These are phyloP conservation scores for Hypselothyrea guttata DNA, from an alignment of 2,888 invertebrate species.

Conservation along the genomic window DNA sequence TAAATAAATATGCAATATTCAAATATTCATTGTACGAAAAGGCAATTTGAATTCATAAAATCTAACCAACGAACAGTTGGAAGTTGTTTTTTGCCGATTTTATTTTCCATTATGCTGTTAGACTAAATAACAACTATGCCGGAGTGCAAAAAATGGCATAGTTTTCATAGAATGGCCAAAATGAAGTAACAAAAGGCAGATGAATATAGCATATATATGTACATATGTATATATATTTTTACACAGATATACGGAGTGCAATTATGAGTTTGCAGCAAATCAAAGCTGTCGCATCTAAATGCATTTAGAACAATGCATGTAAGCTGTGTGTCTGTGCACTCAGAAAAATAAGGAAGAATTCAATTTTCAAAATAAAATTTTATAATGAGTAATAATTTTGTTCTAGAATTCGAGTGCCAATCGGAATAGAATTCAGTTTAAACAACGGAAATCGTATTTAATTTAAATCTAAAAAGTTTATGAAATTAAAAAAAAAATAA, in stretches of 20 bases:
- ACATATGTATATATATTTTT: constrained; percentile 3
- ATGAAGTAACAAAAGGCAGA: constrained; percentile 29
- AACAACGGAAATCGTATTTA: too few relatives aligned
- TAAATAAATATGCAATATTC: constrained; percentile 38
- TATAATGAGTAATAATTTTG: too few relatives aligned
- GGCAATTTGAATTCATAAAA: constrained; percentile 40
- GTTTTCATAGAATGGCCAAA: constrained; percentile 29
- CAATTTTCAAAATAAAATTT: too few relatives aligned
- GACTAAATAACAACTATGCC: not conserved
- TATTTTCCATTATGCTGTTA: constrained; percentile 2
- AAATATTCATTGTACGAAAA: constrained; percentile 41
- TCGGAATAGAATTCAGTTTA: too few relatives aligned
- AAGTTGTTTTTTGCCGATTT: constrained; percentile 21
- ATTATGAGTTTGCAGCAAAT: constrained; percentile 52
- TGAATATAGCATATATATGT: constrained; percentile 4
- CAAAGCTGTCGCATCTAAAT: constrained; percentile 53
- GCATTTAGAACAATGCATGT: constrained; percentile 45
- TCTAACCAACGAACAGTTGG: constrained; percentile 28
- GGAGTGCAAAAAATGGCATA: too few relatives aligned
- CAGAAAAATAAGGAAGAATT: too few relatives aligned
- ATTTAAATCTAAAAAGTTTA: too few relatives aligned
- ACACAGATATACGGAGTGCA: constrained; percentile 10
- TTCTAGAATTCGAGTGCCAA: too few relatives aligned
- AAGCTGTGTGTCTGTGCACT: constrained; percentile 12
- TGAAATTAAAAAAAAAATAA: too few relatives aligned